phyloP scores from a whole-genome alignment of 37 sponge, comb jelly and placozoan genomes.

The Ianthella basta region DNA sequence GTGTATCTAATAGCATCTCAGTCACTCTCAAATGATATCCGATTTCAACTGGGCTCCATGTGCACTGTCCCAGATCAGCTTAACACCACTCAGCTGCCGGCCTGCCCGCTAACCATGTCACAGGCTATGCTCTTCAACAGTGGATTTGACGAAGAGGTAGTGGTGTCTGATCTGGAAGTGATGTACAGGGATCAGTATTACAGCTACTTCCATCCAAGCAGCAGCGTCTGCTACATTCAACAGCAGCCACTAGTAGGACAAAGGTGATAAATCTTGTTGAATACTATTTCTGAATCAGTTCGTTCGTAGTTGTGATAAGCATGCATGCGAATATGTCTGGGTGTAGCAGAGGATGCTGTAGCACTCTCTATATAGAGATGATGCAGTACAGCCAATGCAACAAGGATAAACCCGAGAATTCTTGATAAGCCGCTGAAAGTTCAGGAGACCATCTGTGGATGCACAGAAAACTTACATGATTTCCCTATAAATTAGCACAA shows the following conservation, averaged over 20 bases:
- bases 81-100: background rate
- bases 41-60: background rate
- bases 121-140: slow-evolving; percentile 1
- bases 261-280: background rate
- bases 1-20: background rate
- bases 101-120: background rate
- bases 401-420: too few species aligned
- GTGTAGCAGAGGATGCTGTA: too few species aligned
- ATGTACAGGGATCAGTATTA: slow-evolving; percentile 15
- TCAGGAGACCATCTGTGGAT: too few species aligned
- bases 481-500: too few species aligned
- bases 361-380: too few species aligned
- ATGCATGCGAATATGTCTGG: too few species aligned
- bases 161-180: background rate
- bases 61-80: background rate
- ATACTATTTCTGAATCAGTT: background rate
- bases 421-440: too few species aligned
- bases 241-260: too few species aligned
- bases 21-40: too few species aligned
- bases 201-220: background rate
- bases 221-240: background rate
- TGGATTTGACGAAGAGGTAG: background rate
- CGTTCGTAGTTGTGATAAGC: too few species aligned
- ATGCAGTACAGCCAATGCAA: too few species aligned
- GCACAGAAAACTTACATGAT: too few species aligned